Evolutionary conservation across 2,888 invertebrate genomes (phyloP), one percentile per base, ranked within the genome.

Genomic region (Mythimna pallens): DNA sequence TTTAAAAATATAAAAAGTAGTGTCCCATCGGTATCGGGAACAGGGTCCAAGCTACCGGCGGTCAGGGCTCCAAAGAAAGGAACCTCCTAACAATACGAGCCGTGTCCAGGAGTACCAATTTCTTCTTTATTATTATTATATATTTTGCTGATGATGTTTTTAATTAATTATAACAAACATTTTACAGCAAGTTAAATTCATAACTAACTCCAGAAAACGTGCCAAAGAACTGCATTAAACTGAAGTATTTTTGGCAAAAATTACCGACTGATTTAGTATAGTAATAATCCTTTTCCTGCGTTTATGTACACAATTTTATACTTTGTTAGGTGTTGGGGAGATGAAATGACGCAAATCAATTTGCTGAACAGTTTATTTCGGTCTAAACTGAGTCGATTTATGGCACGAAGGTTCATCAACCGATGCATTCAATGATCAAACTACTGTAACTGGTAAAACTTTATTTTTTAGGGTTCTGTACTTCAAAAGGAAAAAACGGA

Each of bases 231-330:
- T 40, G 52, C 59, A 69, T n/a, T 2, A 50, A 61, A 57, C 30
- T 50, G 40, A 70, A 50, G 20, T 62, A 50, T 36, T 61, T 74
- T 75, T 61, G 47, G 30, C 70, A 30, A 55, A 36, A 47, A 62
- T 25, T 9, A 25, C n/a, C 10, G 36, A 50, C 47, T 20, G 22
- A 59, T 71, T 54, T 63, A 58, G 20, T 34, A 43, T 14, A 55
- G 55, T 14, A 50, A 69, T 68, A 55, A 50, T 14, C 25, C 57
- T 70, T 50, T 70, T 76, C 78, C 78, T 57, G 61, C 22, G 9
- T 25, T 22, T 76, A 50, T 25, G 34, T 55, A n/a, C 6, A 5
- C 30, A 57, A 34, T 34, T 55, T 34, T 50, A 43, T 34, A 72
- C 36, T 50, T 73, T 17, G n/a, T 73, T 20, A 14, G 3, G 10